Evolutionary conservation across 2,797 vertebrate genomes (phyloP), one percentile per base, ranked within the genome.

Genomic region (Sardinella longiceps): DNA sequence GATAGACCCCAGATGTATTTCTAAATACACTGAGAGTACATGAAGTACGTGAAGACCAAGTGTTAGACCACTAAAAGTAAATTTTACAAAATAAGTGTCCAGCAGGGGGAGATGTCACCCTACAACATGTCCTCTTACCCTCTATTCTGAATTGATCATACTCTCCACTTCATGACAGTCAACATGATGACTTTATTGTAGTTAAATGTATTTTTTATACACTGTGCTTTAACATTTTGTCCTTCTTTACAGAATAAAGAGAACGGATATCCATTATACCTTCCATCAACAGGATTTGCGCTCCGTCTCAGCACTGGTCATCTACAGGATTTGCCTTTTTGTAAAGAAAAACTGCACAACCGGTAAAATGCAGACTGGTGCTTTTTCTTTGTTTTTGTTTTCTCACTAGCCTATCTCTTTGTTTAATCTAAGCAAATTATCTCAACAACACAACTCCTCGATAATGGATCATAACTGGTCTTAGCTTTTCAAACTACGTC

Each of bases 311-410:
- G 30, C 2, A 77, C n/a, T n/a, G n/a, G n/a, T n/a, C n/a, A n/a
- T n/a, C n/a, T n/a, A n/a, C n/a, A n/a, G n/a, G n/a, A n/a, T n/a
- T 43, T 77, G 70, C 70, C 70, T 77, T 77, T 77, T 77, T 77
- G 33, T 39, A 74, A 74, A 37, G 3, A 70, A 30, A 30, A 74
- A 74, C 70, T 23, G 39, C 43, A 77, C 4, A 77, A 77, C 70
- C 70, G 37, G 37, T n/a, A 77, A 43, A 77, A 77, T 33, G 37
- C 30, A 33, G 5, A 74, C 37, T 43, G 18, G n/a, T 23, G 2
- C 37, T 9, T 33, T 43, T 43, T 48, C 18, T 37, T 77, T n/a
- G 2, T 60, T 60, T 60, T 25, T 74, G 5, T 18, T 74, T 37
- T 39, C 12, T 74, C 66, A 37, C 30, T 56, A 56, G 37, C 12